These are phyloP conservation scores for Menura novaehollandiae DNA, from an alignment of 2,113 vertebrate species.

Conservation along the genomic window DNA sequence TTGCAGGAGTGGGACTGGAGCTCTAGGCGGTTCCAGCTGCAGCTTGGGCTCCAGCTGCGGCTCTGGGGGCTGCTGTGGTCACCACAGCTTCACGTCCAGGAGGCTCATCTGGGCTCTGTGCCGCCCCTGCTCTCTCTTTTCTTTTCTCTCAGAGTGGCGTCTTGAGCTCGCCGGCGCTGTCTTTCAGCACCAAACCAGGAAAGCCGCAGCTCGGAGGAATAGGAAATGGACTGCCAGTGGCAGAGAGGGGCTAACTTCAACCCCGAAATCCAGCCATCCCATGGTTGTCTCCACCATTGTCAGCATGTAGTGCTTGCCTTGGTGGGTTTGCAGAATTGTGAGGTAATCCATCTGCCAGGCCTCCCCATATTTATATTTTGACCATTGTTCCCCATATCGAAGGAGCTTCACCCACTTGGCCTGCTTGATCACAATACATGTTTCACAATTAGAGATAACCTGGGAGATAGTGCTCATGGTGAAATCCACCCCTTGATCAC, in stretches of 20 bases:
- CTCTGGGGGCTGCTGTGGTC: background rate
- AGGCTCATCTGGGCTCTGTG: fast-evolving
- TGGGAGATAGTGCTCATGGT: fast-evolving
- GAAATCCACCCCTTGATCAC: background rate
- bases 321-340: background rate
- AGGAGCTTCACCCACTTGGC: background rate
- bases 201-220: background rate
- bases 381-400: background rate
- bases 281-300: background rate
- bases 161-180: fast-evolving
- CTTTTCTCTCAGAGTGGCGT: fast-evolving
- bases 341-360: background rate
- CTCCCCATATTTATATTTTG: background rate
- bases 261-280: background rate
- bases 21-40: fast-evolving
- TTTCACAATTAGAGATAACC: background rate
- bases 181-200: background rate
- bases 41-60: background rate
- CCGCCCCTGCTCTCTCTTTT: background rate
- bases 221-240: background rate
- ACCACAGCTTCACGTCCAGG: background rate
- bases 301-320: fast-evolving
- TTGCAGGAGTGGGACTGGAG: background rate
- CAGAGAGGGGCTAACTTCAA: fast-evolving
- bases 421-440: background rate